Evolutionary conservation across 2,888 invertebrate genomes (phyloP).

Genomic region (Eumerus sabulonum): DNA sequence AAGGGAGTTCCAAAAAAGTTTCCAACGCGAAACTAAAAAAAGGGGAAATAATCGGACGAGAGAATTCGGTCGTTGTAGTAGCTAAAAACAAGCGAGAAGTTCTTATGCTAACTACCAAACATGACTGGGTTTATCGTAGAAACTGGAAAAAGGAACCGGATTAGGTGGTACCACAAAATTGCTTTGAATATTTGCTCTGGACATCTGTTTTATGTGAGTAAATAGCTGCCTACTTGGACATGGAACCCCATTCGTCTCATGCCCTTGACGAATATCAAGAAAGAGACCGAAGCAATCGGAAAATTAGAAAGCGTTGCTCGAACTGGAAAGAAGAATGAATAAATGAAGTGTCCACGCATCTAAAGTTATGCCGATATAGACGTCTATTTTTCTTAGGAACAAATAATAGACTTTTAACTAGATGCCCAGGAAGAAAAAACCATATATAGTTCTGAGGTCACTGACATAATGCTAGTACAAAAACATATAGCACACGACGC

Average conservation of each 20-base stretch:
- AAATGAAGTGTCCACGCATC: no score
- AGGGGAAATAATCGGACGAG: no score
- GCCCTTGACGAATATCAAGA: slow-evolving; percentile 6
- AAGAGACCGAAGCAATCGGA: slow-evolving; percentile 12
- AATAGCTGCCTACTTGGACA: background rate
- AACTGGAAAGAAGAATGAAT: slow-evolving; percentile 16
- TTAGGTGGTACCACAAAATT: slow-evolving; percentile 14
- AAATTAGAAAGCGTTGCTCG: slow-evolving; percentile 14
- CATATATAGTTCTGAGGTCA: no score
- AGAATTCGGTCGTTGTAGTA: background rate
- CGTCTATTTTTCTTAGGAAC: no score
- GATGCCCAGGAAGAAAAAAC: no score
- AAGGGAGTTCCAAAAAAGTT: background rate
- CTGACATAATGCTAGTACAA: no score
- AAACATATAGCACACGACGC: no score
- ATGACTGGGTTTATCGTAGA: background rate
- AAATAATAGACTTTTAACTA: no score
- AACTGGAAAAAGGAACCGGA: slow-evolving; percentile 12
- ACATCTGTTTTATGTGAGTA: slow-evolving; percentile 5
- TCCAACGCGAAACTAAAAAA: slow-evolving; percentile 1
- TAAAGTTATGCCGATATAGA: no score
- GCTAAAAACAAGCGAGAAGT: slow-evolving; percentile 3
- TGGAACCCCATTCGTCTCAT: background rate
- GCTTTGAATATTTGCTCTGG: slow-evolving; percentile 14
- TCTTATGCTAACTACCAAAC: slow-evolving; percentile 4